phyloP scores from a whole-genome alignment of 1,140 invertebrate species.

The Vollenhovia emeryi region DNA sequence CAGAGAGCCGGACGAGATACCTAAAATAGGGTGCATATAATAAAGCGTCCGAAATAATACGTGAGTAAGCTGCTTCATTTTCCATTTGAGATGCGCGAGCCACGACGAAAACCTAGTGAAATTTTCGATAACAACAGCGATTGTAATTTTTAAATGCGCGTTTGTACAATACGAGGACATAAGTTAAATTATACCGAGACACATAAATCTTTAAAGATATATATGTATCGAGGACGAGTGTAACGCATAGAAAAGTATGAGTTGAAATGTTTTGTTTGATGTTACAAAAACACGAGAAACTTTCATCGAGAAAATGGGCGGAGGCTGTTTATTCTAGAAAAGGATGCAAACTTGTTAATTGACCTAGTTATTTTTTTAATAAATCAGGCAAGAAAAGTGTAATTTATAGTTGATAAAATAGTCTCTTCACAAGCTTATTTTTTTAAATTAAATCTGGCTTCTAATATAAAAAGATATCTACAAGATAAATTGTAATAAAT shows the following conservation, averaged over 20 bases:
- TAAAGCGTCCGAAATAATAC: conserved; percentile 13
- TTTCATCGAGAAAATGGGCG: conserved; percentile 18
- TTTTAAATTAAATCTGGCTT: background rate
- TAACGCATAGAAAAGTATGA: background rate
- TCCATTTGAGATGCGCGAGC: background rate
- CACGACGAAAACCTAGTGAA: background rate
- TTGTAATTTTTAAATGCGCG: background rate
- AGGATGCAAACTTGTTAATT: background rate
- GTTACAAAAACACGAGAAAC: background rate
- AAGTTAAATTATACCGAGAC: background rate
- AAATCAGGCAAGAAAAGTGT: background rate
- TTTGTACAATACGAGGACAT: background rate
- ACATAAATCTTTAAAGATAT: background rate
- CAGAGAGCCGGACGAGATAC: background rate
- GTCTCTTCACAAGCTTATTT: background rate
- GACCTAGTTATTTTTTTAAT: background rate
- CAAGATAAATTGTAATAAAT: background rate
- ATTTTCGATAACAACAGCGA: background rate
- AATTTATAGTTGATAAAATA: background rate
- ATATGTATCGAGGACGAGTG: background rate
- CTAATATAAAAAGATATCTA: background rate
- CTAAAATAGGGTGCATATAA: conserved; percentile 7
- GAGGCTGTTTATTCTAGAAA: conserved; percentile 17
- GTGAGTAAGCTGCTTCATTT: conserved; percentile 9
- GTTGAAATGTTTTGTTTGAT: conserved; percentile 13